A percentile compares a stretch with the other conserved stretches of the same genome.
phyloP scores from a whole-genome alignment of 2,888 invertebrate genomes.

The Pandemis cinnamomeana region DNA sequence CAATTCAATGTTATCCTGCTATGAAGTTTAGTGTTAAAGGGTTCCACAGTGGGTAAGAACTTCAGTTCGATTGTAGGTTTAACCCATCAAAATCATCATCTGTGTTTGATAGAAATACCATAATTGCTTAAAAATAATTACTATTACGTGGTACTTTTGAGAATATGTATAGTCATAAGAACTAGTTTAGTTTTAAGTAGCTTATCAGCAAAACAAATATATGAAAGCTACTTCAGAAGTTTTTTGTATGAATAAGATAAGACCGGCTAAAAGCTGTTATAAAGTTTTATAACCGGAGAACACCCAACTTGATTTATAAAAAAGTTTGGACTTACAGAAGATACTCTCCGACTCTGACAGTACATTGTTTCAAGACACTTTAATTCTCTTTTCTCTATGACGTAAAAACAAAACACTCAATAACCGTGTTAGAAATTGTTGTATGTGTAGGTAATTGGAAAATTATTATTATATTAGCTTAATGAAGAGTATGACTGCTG shows the following conservation, averaged over 20 bases:
- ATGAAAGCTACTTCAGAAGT: constrained; percentile 77
- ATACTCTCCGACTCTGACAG: constrained; percentile 7
- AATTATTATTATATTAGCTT: too few relatives aligned
- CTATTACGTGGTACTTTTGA: not conserved
- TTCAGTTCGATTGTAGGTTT: too few relatives aligned
- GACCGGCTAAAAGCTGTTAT: constrained; percentile 61
- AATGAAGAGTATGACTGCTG: too few relatives aligned
- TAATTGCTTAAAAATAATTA: too few relatives aligned
- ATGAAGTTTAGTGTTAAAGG: too few relatives aligned
- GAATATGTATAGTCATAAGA: not conserved
- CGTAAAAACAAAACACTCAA: too few relatives aligned
- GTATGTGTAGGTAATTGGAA: too few relatives aligned
- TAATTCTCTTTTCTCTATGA: not conserved
- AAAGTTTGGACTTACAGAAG: constrained; percentile 15
- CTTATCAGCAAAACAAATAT: constrained; percentile 71
- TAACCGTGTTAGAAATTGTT: too few relatives aligned
- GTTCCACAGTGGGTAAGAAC: too few relatives aligned
- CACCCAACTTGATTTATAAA: constrained; percentile 58
- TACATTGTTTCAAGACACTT: not conserved
- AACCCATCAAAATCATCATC: too few relatives aligned
- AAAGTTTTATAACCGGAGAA: constrained; percentile 59
- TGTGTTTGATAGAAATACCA: too few relatives aligned
- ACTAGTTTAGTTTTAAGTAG: constrained; percentile 43
- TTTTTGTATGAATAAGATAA: constrained; percentile 67
- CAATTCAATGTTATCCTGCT: too few relatives aligned